phyloP scores from a whole-genome alignment of 1,140 invertebrate genomes.

The Hylaeus anthracinus region DNA sequence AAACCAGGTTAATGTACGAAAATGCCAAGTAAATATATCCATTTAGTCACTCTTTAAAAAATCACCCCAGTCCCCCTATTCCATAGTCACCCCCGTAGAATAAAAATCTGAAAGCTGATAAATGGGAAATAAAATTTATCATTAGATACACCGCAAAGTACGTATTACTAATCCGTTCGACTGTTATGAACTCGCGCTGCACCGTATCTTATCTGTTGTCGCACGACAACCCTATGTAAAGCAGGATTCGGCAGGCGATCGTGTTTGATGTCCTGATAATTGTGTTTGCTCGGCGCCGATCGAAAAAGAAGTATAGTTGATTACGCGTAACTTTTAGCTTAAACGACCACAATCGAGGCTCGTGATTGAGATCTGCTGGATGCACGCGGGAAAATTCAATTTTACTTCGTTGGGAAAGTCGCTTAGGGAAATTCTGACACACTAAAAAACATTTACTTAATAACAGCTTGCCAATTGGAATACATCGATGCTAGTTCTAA shows the following conservation, averaged over 20 bases:
- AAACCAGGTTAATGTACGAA: no score
- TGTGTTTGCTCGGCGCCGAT: conserved; percentile 48
- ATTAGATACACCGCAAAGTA: neutral
- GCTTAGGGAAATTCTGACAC: neutral
- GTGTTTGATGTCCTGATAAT: conserved; percentile 52
- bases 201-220: conserved; percentile 36
- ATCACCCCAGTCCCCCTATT: no score
- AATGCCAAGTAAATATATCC: no score
- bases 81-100: no score
- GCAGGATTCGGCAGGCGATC: conserved; percentile 30
- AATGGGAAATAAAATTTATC: neutral
- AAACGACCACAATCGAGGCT: conserved; percentile 11
- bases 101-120: neutral
- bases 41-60: no score
- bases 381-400: neutral
- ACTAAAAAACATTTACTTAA: conserved; percentile 10
- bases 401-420: neutral
- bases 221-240: conserved; percentile 30
- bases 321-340: conserved; percentile 31
- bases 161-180: conserved; percentile 28
- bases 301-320: conserved; percentile 11
- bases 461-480: neutral
- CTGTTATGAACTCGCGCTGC: conserved; percentile 31
- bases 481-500: neutral
- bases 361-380: neutral